Conservation (phyloP, 2,797 vertebrate genomes). For the Acanthurus tractus region DNA sequence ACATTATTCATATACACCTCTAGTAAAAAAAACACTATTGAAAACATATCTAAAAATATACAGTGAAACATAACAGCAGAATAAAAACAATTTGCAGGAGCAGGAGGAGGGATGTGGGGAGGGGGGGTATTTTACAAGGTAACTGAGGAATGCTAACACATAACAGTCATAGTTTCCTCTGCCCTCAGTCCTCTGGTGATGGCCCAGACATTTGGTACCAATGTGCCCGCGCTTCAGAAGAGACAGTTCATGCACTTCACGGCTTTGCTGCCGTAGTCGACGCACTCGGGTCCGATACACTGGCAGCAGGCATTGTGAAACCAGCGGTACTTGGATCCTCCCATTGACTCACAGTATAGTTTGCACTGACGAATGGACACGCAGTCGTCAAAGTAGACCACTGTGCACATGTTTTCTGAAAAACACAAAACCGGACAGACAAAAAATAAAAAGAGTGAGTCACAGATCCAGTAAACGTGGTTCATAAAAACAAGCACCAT, state of each 20-base stretch:
- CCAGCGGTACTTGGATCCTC: slow-evolving; percentile 98
- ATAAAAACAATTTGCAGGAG: slow-evolving; percentile 78
- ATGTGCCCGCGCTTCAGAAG: slow-evolving; percentile 86
- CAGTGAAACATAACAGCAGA: slow-evolving; percentile 81
- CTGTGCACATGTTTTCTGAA: slow-evolving; percentile 96
- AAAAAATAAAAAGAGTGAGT: slow-evolving; percentile 40
- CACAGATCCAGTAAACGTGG: slow-evolving; percentile 44
- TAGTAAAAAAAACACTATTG: slow-evolving; percentile 77
- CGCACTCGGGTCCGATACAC: slow-evolving; percentile 96
- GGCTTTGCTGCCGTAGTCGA: slow-evolving; percentile 97
- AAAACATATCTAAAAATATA: slow-evolving; percentile 84
- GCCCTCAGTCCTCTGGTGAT: slow-evolving; percentile 69
- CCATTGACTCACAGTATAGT: slow-evolving; percentile 98
- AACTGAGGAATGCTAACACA: slow-evolving; percentile 74
- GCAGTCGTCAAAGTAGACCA: slow-evolving; percentile 99
- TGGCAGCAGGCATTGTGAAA: slow-evolving; percentile 99
- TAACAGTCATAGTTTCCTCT: slow-evolving; percentile 69
- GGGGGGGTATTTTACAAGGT: slow-evolving; percentile 78
- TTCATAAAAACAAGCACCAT: slow-evolving; percentile 44
- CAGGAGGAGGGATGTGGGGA: background rate
- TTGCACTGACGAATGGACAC: slow-evolving; percentile 99
- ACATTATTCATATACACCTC: slow-evolving; percentile 86
- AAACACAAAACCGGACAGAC: background rate
- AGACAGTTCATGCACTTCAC: slow-evolving; percentile 99
- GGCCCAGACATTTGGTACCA: slow-evolving; percentile 67